Conservation (phyloP, 2,888 invertebrate species). For the Dexiosoma caninum region DNA sequence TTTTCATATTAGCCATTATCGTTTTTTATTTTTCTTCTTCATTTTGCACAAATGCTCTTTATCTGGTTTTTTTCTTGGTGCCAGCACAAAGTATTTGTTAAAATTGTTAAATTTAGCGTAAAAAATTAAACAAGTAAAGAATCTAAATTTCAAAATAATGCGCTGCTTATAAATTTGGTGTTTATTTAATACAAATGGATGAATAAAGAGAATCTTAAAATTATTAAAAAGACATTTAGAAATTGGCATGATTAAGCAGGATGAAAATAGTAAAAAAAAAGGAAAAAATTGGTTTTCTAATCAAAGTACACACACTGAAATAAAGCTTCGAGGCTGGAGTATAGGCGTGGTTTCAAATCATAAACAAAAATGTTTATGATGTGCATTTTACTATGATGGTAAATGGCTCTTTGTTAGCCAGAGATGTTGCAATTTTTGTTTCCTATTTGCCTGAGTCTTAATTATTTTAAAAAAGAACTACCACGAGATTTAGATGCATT, state of each 20-base stretch:
- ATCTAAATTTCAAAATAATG: constrained; percentile 14
- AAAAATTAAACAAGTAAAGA: constrained; percentile 19
- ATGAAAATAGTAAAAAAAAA: too few relatives aligned
- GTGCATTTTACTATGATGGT: too few relatives aligned
- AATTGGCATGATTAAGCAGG: background rate
- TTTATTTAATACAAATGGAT: constrained; percentile 6
- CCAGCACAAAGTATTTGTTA: constrained; percentile 47
- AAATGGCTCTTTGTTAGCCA: too few relatives aligned
- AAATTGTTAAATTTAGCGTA: constrained; percentile 62
- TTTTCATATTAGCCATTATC: background rate
- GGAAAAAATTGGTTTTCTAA: too few relatives aligned
- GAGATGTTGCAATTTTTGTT: too few relatives aligned
- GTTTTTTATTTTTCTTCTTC: background rate
- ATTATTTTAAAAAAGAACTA: too few relatives aligned
- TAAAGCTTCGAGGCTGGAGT: too few relatives aligned
- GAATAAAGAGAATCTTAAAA: background rate
- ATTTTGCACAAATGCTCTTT: constrained; percentile 42
- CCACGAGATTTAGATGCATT: too few relatives aligned
- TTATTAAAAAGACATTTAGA: background rate
- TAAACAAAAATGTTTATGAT: too few relatives aligned
- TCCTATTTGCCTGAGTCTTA: too few relatives aligned
- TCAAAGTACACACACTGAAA: too few relatives aligned
- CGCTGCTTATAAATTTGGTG: constrained; percentile 3
- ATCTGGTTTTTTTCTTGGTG: constrained; percentile 10
- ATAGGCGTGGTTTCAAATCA: too few relatives aligned